Evolutionary conservation across 2,888 invertebrate genomes (phyloP), one percentile per base, ranked within the genome.

Genomic region (Trissolcus brochymenae): DNA sequence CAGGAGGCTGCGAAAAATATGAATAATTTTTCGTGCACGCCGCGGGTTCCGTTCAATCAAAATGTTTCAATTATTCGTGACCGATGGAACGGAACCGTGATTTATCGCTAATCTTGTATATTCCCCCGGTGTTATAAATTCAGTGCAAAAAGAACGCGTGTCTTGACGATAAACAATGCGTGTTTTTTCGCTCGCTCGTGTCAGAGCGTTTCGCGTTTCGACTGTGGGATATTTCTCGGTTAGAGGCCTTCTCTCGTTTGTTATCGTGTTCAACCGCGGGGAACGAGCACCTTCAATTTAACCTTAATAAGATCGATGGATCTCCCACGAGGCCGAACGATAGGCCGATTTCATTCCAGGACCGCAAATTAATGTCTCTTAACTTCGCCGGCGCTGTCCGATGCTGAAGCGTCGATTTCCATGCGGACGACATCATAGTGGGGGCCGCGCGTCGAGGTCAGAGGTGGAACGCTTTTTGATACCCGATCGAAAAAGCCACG

Each of bases 241-340:
- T 75, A 64, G 50, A 67, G 50, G 21, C 35, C 35, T 35, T 35
- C 62, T 74, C 70, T 70, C 80, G 80, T 85, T 82, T 82, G 82
- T 84, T 84, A 84, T 84, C 84, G 82, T 81, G 82, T 78, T 81
- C 80, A 79, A 76, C 80, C 76, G 81, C 82, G 71, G 78, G 76
- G 83, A 84, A 82, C 82, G 80, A 77, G 84, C 83, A 81, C 81
- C 82, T 83, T 83, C 81, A 82, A 84, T 83, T 83, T 81, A 83
- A 81, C 83, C 82, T 81, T 83, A 85, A 86, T 83, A 84, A 85
- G 85, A 86, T 85, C 82, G 82, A 86, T 85, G 84, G 81, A 82
- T 86, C 84, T 83, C 65, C 60, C 83, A 68, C 78, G 85, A 82
- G 84, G 82, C 81, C 68, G 66, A 67, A 76, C 79, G 81, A 81